Percentiles rank a stretch among this genome's conserved stretches.
These are phyloP conservation scores for Paramormyrops kingsleyae DNA, from an alignment of 2,113 vertebrate species.

Conservation along the genomic window DNA sequence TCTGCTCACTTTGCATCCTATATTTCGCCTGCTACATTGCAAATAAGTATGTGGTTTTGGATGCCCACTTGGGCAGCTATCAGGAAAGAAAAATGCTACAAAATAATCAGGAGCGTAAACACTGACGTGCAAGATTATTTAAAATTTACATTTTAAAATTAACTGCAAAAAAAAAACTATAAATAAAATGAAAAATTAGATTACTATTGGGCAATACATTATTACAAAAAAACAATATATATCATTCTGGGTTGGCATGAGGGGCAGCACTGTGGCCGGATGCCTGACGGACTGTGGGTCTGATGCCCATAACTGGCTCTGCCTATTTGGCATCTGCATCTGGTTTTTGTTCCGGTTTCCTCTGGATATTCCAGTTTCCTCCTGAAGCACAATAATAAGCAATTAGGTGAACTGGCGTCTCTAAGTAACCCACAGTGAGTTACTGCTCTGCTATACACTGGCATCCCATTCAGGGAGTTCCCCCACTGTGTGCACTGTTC, in stretches of 20 bases:
- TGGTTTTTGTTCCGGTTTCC: background rate
- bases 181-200: background rate
- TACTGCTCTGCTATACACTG: background rate
- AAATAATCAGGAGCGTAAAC: background rate
- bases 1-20: background rate
- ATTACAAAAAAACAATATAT: background rate
- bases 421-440: background rate
- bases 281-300: background rate
- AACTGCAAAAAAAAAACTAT: background rate
- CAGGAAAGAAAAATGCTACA: background rate
- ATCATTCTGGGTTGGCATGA: background rate
- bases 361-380: background rate
- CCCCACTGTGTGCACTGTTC: background rate
- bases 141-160: background rate
- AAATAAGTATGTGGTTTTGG: background rate
- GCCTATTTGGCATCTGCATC: background rate
- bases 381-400: background rate
- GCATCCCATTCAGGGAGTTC: background rate
- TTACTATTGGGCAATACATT: background rate
- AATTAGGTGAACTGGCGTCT: background rate
- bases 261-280: background rate
- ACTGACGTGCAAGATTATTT: background rate
- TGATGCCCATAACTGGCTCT: background rate
- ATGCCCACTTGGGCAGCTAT: background rate
- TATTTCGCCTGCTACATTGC: background rate